phyloP scores from a whole-genome alignment of 2,888 invertebrate species.

The Petrophora chlorosata region DNA sequence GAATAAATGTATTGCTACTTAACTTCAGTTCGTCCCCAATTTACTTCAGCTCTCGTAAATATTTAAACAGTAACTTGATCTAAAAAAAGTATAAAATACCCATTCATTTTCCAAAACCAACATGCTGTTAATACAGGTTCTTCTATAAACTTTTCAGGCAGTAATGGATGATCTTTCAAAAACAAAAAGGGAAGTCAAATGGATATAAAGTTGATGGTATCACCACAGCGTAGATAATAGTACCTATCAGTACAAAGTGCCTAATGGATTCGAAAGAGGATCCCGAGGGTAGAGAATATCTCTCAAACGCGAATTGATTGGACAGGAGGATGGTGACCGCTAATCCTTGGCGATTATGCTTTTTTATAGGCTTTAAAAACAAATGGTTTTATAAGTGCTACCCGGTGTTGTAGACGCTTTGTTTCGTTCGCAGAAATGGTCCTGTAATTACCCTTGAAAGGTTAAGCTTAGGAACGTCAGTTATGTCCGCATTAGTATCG shows the following conservation, averaged over 20 bases:
- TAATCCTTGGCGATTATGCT: constrained; percentile 30
- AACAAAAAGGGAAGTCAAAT: constrained; percentile 60
- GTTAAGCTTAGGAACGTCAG: no score
- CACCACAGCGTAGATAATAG: no score
- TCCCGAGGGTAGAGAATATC: constrained; percentile 50
- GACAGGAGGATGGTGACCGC: constrained; percentile 38
- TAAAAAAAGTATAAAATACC: neutral
- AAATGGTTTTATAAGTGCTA: constrained; percentile 24
- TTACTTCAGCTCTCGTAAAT: no score
- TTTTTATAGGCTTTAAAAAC: constrained; percentile 15
- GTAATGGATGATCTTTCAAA: constrained; percentile 68
- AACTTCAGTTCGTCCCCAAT: no score
- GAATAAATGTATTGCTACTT: no score
- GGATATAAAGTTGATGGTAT: no score
- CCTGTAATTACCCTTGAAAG: no score
- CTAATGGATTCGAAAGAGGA: constrained; percentile 62
- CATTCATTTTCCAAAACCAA: constrained; percentile 22
- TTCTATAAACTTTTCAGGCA: constrained; percentile 54
- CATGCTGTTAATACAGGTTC: constrained; percentile 1
- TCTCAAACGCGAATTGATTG: constrained; percentile 59
- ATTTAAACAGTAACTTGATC: no score
- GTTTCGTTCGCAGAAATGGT: no score
- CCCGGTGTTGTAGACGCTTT: no score
- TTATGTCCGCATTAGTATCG: no score
- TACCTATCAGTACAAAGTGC: constrained; percentile 50